Evolutionary conservation across 2,888 invertebrate genomes (phyloP).

Genomic region (Acronicta leporina): DNA sequence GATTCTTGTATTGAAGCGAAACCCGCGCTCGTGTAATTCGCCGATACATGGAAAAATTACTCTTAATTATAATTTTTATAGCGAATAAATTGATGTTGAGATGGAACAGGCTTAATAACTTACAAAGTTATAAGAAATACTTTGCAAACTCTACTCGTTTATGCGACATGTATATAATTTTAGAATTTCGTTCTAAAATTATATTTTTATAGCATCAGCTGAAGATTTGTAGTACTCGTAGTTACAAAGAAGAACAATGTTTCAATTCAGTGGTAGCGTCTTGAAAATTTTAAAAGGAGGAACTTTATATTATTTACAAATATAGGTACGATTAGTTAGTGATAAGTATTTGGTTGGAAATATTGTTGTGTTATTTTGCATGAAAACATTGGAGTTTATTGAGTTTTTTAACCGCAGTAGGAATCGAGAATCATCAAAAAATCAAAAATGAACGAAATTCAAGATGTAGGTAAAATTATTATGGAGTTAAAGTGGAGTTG

Average conservation of each 20-base stretch:
- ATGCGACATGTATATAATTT: constrained; percentile 23
- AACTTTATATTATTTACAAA: too few species aligned
- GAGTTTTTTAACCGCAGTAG: too few species aligned
- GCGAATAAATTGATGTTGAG: constrained; percentile 70
- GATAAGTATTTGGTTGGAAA: too few species aligned
- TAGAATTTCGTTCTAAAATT: constrained; percentile 26
- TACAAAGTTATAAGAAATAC: constrained; percentile 30
- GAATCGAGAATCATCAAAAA: too few species aligned
- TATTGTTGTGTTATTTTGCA: too few species aligned
- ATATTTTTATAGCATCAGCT: constrained; percentile 26
- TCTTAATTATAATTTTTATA: constrained; percentile 75
- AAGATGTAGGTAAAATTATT: too few species aligned
- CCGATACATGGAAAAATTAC: constrained; percentile 72
- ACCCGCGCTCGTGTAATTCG: constrained; percentile 59
- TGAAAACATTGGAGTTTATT: too few species aligned
- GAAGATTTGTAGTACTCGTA: constrained; percentile 22
- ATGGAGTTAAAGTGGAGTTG: too few species aligned
- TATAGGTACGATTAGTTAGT: too few species aligned
- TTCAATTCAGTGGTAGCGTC: background rate
- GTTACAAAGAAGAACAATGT: constrained; percentile 17
- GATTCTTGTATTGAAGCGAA: constrained; percentile 64
- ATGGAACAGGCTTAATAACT: constrained; percentile 43
- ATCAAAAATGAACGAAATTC: too few species aligned
- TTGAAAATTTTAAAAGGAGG: constrained; percentile 11
- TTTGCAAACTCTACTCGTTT: constrained; percentile 21